These are phyloP conservation scores for Perizoma affinitatum DNA, from an alignment of 2,888 invertebrate genomes.

Conservation along the genomic window DNA sequence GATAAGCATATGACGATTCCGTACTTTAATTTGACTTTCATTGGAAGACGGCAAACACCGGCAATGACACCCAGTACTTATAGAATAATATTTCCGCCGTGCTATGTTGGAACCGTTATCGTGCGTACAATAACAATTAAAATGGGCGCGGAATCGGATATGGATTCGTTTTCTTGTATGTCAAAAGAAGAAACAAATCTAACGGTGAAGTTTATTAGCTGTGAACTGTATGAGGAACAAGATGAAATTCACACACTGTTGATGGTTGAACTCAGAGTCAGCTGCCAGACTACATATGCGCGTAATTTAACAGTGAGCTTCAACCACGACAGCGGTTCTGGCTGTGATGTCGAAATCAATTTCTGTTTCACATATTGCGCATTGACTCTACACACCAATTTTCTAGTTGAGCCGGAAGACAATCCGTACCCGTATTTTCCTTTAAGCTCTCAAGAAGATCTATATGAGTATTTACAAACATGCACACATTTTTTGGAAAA, in stretches of 20 bases:
- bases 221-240: slow-evolving; percentile 41
- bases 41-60: slow-evolving; percentile 60
- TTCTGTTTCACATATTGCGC: slow-evolving; percentile 70
- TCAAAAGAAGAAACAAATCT: slow-evolving; percentile 59
- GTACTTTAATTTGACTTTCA: slow-evolving; percentile 71
- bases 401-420: slow-evolving; percentile 48
- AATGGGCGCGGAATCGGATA: slow-evolving; percentile 51
- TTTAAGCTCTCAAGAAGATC: slow-evolving; percentile 49
- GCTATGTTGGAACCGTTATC: slow-evolving; percentile 52
- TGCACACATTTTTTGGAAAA: slow-evolving; percentile 68
- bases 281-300: slow-evolving; percentile 46
- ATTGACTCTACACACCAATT: slow-evolving; percentile 64
- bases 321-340: slow-evolving; percentile 59
- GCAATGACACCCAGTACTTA: slow-evolving; percentile 58
- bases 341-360: slow-evolving; percentile 66
- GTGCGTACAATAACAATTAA: slow-evolving; percentile 52
- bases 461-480: slow-evolving; percentile 63
- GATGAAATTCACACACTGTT: slow-evolving; percentile 49
- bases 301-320: slow-evolving; percentile 56
- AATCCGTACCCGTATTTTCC: slow-evolving; percentile 76
- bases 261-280: slow-evolving; percentile 55
- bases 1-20: slow-evolving; percentile 69
- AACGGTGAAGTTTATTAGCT: slow-evolving; percentile 49
- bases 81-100: slow-evolving; percentile 70
- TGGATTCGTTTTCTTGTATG: slow-evolving; percentile 55